Base-by-base conservation (phyloP, 2,113 vertebrate genomes). In the Ptilonorhynchus violaceus region DNA sequence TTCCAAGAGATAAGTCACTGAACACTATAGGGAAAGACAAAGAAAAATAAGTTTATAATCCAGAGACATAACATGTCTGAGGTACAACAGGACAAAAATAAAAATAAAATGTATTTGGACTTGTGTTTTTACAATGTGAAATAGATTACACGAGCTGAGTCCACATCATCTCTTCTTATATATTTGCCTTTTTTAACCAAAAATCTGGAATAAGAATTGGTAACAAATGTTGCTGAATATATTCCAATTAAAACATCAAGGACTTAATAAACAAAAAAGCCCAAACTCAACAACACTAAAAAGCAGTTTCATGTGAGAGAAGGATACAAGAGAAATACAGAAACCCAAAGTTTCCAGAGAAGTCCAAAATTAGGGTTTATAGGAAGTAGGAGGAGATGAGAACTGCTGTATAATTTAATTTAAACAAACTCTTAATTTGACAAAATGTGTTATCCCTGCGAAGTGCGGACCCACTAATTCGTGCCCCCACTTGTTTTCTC, bases 351-450 rank as follows among this genome's bases (percentile, higher is more conserved):
- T 53, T 52, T 39, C 55, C 55, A 33, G 18, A 52, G 14, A 44
- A 2, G 5, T 8, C 53, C n/a, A 63, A 80, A 82, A 25, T 13
- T 8, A 52, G 25, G 15, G 20, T 10, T 13, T 8, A 21, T 11
- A 35, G 39, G 46, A 84, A 69, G 21, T 6, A 39, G 46, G 56
- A 63, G 31, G 49, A 50, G 23, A 85, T 21, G 50, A 75, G 22
- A 83, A 75, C n/a, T 52, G 35, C n/a, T 15, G 15, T 59, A 16
- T 39, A 50, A 84, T 70, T 92, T 91, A 21, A 75, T 93, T 90
- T 86, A 85, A 95, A 92, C 55, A 73, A 91, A 86, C 64, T 33
- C 62, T 59, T 91, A 69, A 63, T 92, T 76, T 88, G 62, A 86
- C 56, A 69, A 60, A 93, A 75, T 3, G 7, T 52, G 19, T 78